Percentiles rank a stretch among this genome's conserved stretches.
Evolutionary conservation across 2,797 vertebrate genomes (phyloP).

Genomic region (Etheostoma nigrum): DNA sequence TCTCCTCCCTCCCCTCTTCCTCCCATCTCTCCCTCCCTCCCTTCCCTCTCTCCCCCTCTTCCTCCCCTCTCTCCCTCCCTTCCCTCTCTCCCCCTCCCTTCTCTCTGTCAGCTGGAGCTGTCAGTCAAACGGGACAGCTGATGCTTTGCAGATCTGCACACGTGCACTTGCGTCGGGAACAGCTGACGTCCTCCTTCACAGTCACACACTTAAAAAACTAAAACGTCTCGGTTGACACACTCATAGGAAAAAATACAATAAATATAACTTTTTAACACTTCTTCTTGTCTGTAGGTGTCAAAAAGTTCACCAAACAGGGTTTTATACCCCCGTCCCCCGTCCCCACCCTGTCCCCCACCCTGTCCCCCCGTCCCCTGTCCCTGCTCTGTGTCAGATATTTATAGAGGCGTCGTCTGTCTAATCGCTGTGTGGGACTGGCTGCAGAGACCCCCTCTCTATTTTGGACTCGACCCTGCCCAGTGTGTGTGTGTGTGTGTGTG

Average conservation of each 20-base stretch:
- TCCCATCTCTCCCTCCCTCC: too few relatives aligned
- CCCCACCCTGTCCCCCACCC: conserved; percentile 5
- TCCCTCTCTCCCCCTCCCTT: background rate
- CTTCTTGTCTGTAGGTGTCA: background rate
- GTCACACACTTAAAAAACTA: background rate
- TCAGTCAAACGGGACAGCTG: conserved; percentile 76
- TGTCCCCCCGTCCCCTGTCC: conserved; percentile 19
- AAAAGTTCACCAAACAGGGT: conserved; percentile 71
- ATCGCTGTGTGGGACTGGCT: conserved; percentile 71
- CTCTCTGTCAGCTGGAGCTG: conserved; percentile 79
- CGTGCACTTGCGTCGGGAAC: conserved; percentile 26
- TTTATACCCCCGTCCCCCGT: background rate
- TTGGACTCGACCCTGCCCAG: conserved; percentile 64
- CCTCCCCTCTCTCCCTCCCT: too few relatives aligned
- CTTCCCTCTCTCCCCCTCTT: background rate
- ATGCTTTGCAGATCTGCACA: conserved; percentile 45
- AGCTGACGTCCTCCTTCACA: background rate
- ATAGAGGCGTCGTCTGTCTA: conserved; percentile 87
- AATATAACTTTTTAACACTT: too few relatives aligned
- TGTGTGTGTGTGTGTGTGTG: conserved; percentile 32
- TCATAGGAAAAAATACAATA: too few relatives aligned
- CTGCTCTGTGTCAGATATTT: conserved; percentile 84
- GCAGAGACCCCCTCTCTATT: conserved; percentile 75
- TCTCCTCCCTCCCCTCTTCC: too few relatives aligned
- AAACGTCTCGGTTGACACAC: too few relatives aligned